Base-by-base conservation (phyloP, 2,888 invertebrate species). In the Schizaphis graminum region DNA sequence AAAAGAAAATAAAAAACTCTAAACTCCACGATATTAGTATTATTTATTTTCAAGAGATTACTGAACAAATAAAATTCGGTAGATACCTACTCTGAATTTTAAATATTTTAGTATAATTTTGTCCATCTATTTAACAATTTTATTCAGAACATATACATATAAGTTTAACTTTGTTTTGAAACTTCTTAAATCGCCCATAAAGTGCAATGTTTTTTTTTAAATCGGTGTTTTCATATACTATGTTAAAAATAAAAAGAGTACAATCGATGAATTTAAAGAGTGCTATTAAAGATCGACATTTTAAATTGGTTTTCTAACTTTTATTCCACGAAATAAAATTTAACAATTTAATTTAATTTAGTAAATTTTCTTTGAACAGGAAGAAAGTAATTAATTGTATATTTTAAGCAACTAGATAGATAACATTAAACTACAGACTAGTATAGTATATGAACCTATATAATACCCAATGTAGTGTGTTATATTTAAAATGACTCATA, bases 71-170 rank as follows among this genome's bases (percentile, higher is more conserved):
- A 85, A 28, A 85, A 85, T 44, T 85, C 28, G 28, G 44, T 85
- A 47, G 7, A 47, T 47, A 47, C 44, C 7, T 47, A 85, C 47
- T 26, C 44, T 44, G 89, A 57, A 89, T 89, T 57, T 5, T 57
- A 57, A 89, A 57, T 41, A 26, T 91, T 77, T 84, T 90, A 49
- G 47, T 49, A 90, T 35, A 49, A 77, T 77, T 53, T 53, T 4
- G n/a, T 91, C 26, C 5, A 26, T 77, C 49, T 53, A 77, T 91
- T 53, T 26, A 91, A 49, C 53, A 53, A 84, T 91, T 91, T 91
- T 89, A 56, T 89, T 89, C 56, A 7, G 8, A 91, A 26, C 13
- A 84, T 57, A 89, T 57, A 41, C 26, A 21, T 21, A 26, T 13
- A 16, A 53, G 13, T 41, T 49, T 49, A 91, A 91, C 35, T 77